phyloP scores from a whole-genome alignment of 2,888 invertebrate species.

The Parochlus steinenii region DNA sequence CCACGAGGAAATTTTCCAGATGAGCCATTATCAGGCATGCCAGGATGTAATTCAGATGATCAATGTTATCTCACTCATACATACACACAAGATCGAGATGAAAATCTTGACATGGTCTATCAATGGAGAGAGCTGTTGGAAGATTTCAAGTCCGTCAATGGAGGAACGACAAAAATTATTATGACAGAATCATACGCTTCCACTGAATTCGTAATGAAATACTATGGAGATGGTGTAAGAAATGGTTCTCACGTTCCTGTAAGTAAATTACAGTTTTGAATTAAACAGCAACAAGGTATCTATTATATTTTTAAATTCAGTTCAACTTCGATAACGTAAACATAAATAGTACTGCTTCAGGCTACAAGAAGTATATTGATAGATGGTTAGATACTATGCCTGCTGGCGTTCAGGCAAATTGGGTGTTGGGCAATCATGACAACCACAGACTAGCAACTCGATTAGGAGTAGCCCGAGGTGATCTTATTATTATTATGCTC shows the following conservation, averaged over 20 bases:
- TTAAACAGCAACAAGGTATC: no score
- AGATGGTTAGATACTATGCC: conserved; percentile 44
- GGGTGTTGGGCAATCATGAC: conserved; percentile 36
- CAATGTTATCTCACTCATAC: conserved; percentile 37
- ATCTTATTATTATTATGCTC: conserved; percentile 37
- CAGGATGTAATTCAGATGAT: conserved; percentile 32
- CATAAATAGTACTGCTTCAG: conserved; percentile 30
- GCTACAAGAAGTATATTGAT: conserved; percentile 34
- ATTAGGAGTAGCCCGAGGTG: conserved; percentile 32
- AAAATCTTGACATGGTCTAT: conserved; percentile 38
- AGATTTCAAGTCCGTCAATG: conserved; percentile 24
- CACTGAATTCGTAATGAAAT: conserved; percentile 37
- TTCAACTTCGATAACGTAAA: no score
- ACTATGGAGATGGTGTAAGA: conserved; percentile 36
- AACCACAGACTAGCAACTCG: conserved; percentile 29
- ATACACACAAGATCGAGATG: conserved; percentile 41
- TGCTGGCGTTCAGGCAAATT: conserved; percentile 31
- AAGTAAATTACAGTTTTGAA: no score
- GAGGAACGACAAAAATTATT: conserved; percentile 32
- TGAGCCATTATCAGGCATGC: conserved; percentile 31
- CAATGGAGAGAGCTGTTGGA: conserved; percentile 39
- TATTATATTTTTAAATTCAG: no score
- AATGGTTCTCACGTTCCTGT: conserved; percentile 44
- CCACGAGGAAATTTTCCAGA: conserved; percentile 33
- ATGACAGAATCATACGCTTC: conserved; percentile 45